phyloP scores from a whole-genome alignment of 2,113 vertebrate species.

The Tragelaphus imberbis region DNA sequence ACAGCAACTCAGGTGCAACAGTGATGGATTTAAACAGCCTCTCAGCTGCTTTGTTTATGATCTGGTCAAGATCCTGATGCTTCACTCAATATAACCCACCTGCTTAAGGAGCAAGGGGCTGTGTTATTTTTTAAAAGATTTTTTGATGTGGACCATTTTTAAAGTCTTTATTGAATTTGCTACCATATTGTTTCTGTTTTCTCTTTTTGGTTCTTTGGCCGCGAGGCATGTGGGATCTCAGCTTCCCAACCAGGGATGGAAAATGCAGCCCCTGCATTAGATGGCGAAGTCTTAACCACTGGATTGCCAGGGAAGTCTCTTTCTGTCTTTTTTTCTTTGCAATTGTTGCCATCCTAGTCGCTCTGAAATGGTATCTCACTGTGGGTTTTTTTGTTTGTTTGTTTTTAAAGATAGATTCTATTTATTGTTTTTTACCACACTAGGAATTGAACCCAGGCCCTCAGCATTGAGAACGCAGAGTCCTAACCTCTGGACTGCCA shows the following conservation, averaged over 20 bases:
- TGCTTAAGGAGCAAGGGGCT: neutral
- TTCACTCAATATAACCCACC: neutral
- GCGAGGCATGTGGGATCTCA: neutral
- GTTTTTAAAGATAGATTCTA: neutral
- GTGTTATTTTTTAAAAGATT: neutral
- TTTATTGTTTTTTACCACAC: neutral
- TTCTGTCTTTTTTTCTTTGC: neutral
- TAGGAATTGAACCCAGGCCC: neutral
- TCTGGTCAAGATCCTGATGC: neutral
- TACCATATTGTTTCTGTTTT: neutral
- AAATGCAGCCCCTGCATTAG: neutral
- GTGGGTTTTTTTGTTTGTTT: neutral
- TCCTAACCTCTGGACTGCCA: neutral
- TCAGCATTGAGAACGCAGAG: neutral
- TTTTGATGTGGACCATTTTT: neutral
- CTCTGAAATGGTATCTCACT: neutral
- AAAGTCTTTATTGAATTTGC: neutral
- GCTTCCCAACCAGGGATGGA: neutral
- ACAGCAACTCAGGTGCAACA: neutral
- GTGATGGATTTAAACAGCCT: neutral
- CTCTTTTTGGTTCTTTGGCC: neutral
- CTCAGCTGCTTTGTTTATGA: neutral
- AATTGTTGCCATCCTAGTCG: neutral
- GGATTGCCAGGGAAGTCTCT: neutral
- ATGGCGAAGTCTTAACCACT: neutral